Base-by-base conservation (phyloP, 1,140 invertebrate species). In the Drosophila rhopaloa region DNA sequence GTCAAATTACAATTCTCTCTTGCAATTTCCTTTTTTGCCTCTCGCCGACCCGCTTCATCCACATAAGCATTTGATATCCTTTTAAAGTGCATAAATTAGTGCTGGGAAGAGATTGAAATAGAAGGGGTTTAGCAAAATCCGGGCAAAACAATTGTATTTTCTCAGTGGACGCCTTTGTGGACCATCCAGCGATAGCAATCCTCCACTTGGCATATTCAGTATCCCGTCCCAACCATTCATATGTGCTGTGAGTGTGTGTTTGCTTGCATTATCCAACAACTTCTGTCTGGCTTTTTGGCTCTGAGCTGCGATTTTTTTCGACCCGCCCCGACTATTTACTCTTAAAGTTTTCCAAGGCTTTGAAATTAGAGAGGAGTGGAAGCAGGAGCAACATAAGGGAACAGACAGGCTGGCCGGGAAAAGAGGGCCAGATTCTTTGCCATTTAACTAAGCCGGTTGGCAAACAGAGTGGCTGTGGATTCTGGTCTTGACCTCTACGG, bases 11-110 rank as follows among this genome's bases (percentile, higher is more conserved):
- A 61, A 60, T 81, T 48, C 60, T 32, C 44, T 50, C 63, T 56
- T 5, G 60, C 59, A 51, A 66, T 67, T 51, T 67, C 35, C 60
- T 35, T 67, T 41, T 29, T 29, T 41, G 13, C 10, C 9, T 4
- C 29, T 19, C 6, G 9, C 14, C 48, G 6, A 8, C 14, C 32
- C 10, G 13, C 37, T 40, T 40, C 16, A 19, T 41, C 13, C 51
- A 62, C 59, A 37, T 37, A 62, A 63, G 78, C 73, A 63, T 80
- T 77, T 85, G 72, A 80, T 76, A 81, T 79, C 46, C 80, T 81
- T 73, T 77, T 81, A 65, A 82, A 84, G 77, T 57, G 78, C 79
- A 86, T 86, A 81, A 81, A 86, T 84, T 81, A 84, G 62, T 81
- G 54, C 73, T 29, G 48, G 35, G 16, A 9, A 54, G 27, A 59